Percentiles rank a stretch among this genome's conserved stretches.
phyloP scores from a whole-genome alignment of 2,113 vertebrate genomes.

The Seriola rivoliana region DNA sequence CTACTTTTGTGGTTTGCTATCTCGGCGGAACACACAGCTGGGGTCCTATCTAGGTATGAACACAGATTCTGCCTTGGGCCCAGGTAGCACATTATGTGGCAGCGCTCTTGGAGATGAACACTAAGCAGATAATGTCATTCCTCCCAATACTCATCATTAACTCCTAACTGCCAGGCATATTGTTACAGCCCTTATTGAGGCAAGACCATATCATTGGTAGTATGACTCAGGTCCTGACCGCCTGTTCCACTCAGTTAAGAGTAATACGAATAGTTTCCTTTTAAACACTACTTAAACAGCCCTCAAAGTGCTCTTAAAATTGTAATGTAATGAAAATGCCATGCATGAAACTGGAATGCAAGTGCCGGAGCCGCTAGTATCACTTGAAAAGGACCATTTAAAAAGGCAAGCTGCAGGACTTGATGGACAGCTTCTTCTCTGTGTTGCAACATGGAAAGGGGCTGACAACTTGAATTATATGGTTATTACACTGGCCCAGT shows the following conservation, averaged over 20 bases:
- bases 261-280: conserved; percentile 63
- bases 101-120: conserved; percentile 84
- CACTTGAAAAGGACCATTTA: conserved; percentile 59
- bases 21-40: conserved; percentile 89
- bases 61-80: conserved; percentile 91
- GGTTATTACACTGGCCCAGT: conserved; percentile 63
- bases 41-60: conserved; percentile 87
- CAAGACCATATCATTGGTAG: conserved; percentile 54
- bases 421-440: conserved; percentile 69
- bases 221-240: conserved; percentile 59
- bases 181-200: conserved; percentile 56
- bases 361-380: conserved; percentile 44
- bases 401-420: conserved; percentile 41
- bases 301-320: conserved; percentile 72
- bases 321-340: conserved; percentile 70
- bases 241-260: conserved; percentile 72
- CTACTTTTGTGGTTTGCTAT: conserved; percentile 85
- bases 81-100: conserved; percentile 83
- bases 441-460: conserved; percentile 60
- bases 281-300: conserved; percentile 73
- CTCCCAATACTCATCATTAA: conserved; percentile 86
- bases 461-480: conserved; percentile 80
- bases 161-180: conserved; percentile 72
- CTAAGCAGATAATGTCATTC: conserved; percentile 85
- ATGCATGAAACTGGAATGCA: conserved; percentile 71